Base-by-base conservation (phyloP, 2,113 vertebrate genomes). In the Myxocyprinus asiaticus region DNA sequence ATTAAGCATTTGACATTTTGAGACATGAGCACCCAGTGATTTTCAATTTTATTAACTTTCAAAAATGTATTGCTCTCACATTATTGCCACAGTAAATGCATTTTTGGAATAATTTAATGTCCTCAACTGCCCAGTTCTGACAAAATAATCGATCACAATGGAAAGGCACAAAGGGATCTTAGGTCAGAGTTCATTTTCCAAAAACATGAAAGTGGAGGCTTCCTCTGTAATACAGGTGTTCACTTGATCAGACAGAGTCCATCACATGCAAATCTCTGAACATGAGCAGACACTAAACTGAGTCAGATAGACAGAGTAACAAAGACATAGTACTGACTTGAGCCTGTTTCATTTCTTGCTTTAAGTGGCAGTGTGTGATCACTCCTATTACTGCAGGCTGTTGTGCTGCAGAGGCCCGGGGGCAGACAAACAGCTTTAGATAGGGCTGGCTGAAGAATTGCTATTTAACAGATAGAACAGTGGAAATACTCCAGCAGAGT, bases 361-460 rank as follows among this genome's bases (percentile, higher is more conserved):
- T 65, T 63, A 71, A 67, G 62, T 76, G 81, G 66, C 66, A 69
- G 65, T 62, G 69, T 63, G 65, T 81, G 81, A 83, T 84, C 81
- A 65, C 81, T 73, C 43, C 66, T 51, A 81, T 81, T 85, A 81
- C 67, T 81, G 71, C 79, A 76, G 80, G 73, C 78, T 72, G 71
- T 76, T 84, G 80, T 82, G 56, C 71, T 77, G 61, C 58, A 44
- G 66, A 82, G 74, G 73, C 62, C 59, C 17, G 48, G 71, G 15
- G 82, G 81, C 80, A 87, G 88, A 89, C 85, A 84, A 83, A 87
- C 66, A 67, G 76, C 81, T 85, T 85, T 77, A 85, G 85, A 87
- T 88, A 84, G 56, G 3, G 70, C 80, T 10, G 74, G 66, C 85
- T 86, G 86, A 89, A 85, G 82, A 86, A 88, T 82, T 72, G 77